A percentile compares a stretch with the other conserved stretches of the same genome.
Evolutionary conservation across 2,888 invertebrate species (phyloP).

Genomic region (Oscheius myriophilus): DNA sequence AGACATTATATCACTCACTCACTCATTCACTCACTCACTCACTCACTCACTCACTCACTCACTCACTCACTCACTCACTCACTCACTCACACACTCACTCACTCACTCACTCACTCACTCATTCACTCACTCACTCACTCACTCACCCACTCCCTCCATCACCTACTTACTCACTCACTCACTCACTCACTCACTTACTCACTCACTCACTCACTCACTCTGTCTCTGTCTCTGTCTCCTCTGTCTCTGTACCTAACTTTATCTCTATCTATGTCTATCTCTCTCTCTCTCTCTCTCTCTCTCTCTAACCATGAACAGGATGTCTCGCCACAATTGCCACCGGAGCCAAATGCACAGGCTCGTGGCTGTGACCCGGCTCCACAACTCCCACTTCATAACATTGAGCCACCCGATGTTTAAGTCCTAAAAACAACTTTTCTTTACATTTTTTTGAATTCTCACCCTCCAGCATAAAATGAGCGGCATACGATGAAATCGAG

Average conservation of each 20-base stretch:
- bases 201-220: no score
- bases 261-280: no score
- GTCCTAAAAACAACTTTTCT: constrained; percentile 16
- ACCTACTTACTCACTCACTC: no score
- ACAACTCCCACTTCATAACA: constrained; percentile 50
- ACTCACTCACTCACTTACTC: no score
- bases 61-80: no score
- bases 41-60: neutral
- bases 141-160: no score
- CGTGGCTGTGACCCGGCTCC: constrained; percentile 53
- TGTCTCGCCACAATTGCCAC: constrained; percentile 59
- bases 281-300: constrained; percentile 3
- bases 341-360: constrained; percentile 60
- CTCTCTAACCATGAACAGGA: constrained; percentile 47
- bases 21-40: constrained; percentile 11
- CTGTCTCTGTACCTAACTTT: no score
- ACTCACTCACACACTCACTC: no score
- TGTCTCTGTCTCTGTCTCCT: no score
- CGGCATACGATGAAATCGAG: constrained; percentile 38
- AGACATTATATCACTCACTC: neutral
- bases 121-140: no score
- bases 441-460: neutral
- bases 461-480: constrained; percentile 45
- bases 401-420: constrained; percentile 30
- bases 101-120: no score